phyloP scores from a whole-genome alignment of 2,888 invertebrate genomes.

The Notodonta ziczac region DNA sequence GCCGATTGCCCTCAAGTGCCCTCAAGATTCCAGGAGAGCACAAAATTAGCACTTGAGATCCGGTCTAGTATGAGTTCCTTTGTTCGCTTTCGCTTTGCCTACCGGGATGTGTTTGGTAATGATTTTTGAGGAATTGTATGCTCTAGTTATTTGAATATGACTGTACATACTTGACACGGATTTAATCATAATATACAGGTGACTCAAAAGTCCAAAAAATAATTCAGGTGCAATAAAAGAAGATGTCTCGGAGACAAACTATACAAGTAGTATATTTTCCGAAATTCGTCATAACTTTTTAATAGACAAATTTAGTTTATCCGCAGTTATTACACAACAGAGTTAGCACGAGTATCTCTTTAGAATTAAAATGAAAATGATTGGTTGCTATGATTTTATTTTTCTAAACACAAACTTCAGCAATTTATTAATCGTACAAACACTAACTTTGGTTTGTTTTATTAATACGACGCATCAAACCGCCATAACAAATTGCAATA shows the following conservation, averaged over 20 bases:
- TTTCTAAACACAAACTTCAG: too few species aligned
- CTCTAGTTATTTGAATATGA: constrained; percentile 4
- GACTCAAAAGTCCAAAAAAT: too few species aligned
- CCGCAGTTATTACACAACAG: too few species aligned
- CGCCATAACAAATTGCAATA: not conserved
- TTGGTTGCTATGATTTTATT: too few species aligned
- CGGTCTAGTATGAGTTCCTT: constrained; percentile 32
- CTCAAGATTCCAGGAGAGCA: constrained; percentile 45
- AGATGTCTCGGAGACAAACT: too few species aligned
- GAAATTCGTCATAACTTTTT: too few species aligned
- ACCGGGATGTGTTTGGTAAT: constrained; percentile 14
- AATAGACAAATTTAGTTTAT: too few species aligned
- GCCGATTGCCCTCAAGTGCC: constrained; percentile 69
- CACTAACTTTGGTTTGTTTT: not conserved
- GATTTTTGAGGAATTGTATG: constrained; percentile 16
- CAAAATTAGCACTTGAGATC: constrained; percentile 72
- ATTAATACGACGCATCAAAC: constrained; percentile 4
- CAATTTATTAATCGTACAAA: too few species aligned
- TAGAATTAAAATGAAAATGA: too few species aligned
- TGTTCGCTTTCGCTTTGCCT: constrained; percentile 12
- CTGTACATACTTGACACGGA: constrained; percentile 22
- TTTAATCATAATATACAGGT: not conserved
- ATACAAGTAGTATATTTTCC: too few species aligned
- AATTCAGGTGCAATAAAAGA: too few species aligned
- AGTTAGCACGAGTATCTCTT: too few species aligned